Conservation (phyloP, 2,888 invertebrate genomes). For the Sceliomorpha sp. region DNA sequence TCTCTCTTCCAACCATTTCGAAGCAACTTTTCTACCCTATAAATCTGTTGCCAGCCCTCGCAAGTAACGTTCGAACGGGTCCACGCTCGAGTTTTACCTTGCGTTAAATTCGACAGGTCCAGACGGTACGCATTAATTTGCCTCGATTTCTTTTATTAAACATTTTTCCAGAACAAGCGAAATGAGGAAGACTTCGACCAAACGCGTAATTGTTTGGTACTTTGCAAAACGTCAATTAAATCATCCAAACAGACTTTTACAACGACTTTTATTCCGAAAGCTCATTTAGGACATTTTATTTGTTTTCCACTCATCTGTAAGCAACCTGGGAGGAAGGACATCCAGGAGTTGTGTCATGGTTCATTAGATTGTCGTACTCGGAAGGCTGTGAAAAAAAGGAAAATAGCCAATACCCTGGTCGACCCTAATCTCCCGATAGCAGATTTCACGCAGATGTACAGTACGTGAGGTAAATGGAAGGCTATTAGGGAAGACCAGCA, state of each 20-base stretch:
- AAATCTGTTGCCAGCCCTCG: conserved; percentile 50
- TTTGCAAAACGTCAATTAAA: conserved; percentile 30
- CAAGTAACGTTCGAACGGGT: conserved; percentile 46
- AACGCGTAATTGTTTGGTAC: conserved; percentile 32
- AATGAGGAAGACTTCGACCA: no score
- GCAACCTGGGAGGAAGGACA: conserved; percentile 29
- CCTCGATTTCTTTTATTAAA: conserved; percentile 11
- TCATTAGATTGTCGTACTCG: conserved; percentile 42
- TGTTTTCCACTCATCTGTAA: conserved; percentile 62
- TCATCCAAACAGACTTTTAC: conserved; percentile 11
- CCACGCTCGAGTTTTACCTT: conserved; percentile 39
- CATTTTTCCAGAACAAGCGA: no score
- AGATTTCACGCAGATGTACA: no score
- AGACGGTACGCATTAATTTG: conserved; percentile 23
- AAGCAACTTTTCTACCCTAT: conserved; percentile 48
- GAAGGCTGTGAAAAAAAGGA: conserved; percentile 26
- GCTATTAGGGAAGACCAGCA: no score
- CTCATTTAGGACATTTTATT: conserved; percentile 68
- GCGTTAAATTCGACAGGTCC: conserved; percentile 28
- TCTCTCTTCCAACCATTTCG: conserved; percentile 25
- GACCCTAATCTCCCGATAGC: no score
- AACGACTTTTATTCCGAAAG: conserved; percentile 62
- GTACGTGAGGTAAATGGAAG: no score
- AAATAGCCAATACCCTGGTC: conserved; percentile 57
- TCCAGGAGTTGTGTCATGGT: conserved; percentile 49